Base-by-base conservation (phyloP, 2,888 invertebrate genomes). In the Tetranychus truncatus region DNA sequence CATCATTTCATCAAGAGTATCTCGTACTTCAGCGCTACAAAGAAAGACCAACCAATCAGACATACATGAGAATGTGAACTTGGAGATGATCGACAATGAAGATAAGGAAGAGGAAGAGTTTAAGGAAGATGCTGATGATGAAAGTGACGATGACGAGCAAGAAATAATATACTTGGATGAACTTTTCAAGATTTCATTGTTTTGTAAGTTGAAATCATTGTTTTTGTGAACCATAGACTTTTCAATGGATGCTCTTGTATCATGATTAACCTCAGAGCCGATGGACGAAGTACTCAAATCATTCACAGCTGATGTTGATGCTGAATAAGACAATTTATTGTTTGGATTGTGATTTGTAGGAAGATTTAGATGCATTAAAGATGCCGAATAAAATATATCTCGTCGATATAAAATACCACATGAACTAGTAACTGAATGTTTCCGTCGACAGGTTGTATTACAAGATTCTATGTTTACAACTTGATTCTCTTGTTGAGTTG, bases 341-440 rank as follows among this genome's bases (percentile, higher is more conserved):
- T 55, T 55, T 15, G 55, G 44, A 83, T 82, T 74, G 80, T 80
- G 44, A 78, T 77, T 44, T 75, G 78, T 44, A 80, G 79, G 66
- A 78, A 76, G 76, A 74, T 21, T 76, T 75, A 11, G 74, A 55
- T 11, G 74, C 69, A 84, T 83, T 24, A 89, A 83, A 80, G 88
- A 91, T 78, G 92, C 92, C 81, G 91, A 89, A 82, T 94, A 95
- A 80, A 95, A 88, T 9, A 93, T 89, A 82, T 96, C 95, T 75
- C 90, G 91, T 74, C 91, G 86, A 80, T 89, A 87, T 87, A 95
- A 88, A 20, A 92, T 89, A 1, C 91, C 89, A 79, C 89, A 77
- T 15, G 78, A 75, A n/a, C 75, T n/a, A 45, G 76, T 76, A 9
- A 74, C 15, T 4, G 73, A 77, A 75, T 34, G 74, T 75, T n/a